Base-by-base conservation (phyloP, 2,113 vertebrate genomes). In the Butorides virescens region DNA sequence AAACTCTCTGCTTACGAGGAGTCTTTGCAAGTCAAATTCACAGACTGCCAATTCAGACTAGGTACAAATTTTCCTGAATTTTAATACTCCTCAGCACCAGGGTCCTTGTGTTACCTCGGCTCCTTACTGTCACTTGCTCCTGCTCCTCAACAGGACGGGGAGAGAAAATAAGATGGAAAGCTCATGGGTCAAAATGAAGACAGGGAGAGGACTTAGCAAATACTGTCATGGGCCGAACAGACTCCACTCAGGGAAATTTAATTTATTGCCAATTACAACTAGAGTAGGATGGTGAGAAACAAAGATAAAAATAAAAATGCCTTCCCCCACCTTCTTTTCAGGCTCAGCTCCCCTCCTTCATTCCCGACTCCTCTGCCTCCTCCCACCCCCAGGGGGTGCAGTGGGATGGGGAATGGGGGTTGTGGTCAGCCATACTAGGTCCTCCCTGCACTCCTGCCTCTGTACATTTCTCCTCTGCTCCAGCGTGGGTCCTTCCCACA, bases 301-400 rank as follows among this genome's bases (percentile, higher is more conserved):
- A 80, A 42, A 50, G 16, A 87, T 13, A 78, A 71, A 80, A 66
- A 8, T 66, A 37, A 81, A 78, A 80, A 27, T 30, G 13, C 6
- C 19, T 37, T 3, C 11, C 7, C 14, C 6, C 7, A 4, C 11
- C 4, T 65, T 52, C 11, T 72, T 39, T 27, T 10, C 52, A 82
- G 14, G 25, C 9, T 86, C 62, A 66, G 36, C 27, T 88, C 72
- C 49, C 39, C 27, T 49, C 15, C 46, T 77, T 47, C 22, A 52
- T 46, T 83, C 49, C 13, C 3, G 1, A 15, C n/a, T 46, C 25
- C 56, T 49, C 29, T 22, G 27, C 49, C 25, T 86, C 20, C 19
- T 15, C 21, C 14, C 16, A 16, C 8, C 25, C 11, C 0, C 0
- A 67, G 13, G 42, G 42, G 21, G 6, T 27, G 55, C 0, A 7